These are phyloP conservation scores for Oxycera nigricornis DNA, from an alignment of 2,888 invertebrate genomes.

Conservation along the genomic window DNA sequence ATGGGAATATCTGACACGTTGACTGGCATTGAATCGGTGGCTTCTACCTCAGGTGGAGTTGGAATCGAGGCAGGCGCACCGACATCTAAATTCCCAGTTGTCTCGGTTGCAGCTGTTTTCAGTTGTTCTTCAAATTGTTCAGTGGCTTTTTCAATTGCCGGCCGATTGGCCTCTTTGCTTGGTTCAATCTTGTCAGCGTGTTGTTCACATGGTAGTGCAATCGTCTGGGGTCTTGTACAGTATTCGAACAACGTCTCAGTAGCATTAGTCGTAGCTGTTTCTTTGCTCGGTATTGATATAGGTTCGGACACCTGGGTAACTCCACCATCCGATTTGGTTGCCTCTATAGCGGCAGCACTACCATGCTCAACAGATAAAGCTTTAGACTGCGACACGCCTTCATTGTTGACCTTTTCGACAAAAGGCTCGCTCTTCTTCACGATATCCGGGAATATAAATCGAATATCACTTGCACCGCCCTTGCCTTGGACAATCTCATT, in stretches of 20 bases:
- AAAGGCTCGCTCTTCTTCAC: not conserved
- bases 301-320: too few species aligned
- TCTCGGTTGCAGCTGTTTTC: not conserved
- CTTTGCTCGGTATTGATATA: too few species aligned
- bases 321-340: too few species aligned
- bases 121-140: not conserved
- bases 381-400: too few species aligned
- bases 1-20: slow-evolving; percentile 12
- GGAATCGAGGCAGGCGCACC: not conserved
- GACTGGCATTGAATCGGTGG: not conserved
- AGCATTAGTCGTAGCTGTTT: too few species aligned
- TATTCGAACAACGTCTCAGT: too few species aligned
- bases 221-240: too few species aligned
- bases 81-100: not conserved
- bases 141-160: not conserved
- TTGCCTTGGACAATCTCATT: slow-evolving; percentile 10
- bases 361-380: too few species aligned
- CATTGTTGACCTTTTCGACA: not conserved
- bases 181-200: too few species aligned
- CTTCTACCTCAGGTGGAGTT: not conserved
- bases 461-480: not conserved
- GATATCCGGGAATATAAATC: slow-evolving; percentile 30
- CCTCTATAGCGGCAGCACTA: too few species aligned
- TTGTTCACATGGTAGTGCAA: too few species aligned
- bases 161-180: too few species aligned